A percentile compares a stretch with the other conserved stretches of the same genome.
Conservation (phyloP, 2,888 invertebrate genomes). For the Eristalis pertinax region DNA sequence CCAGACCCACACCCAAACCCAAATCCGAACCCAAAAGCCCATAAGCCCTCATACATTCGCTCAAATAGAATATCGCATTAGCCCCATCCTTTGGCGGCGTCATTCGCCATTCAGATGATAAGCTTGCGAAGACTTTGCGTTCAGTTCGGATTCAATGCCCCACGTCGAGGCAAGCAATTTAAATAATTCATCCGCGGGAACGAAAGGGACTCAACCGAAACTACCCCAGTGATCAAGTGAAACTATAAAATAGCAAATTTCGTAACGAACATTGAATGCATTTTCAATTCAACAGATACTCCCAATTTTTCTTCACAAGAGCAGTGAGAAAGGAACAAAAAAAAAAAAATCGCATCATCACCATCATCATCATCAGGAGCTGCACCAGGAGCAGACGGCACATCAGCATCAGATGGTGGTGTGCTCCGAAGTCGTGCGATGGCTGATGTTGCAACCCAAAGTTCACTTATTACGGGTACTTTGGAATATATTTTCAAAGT, state of each 20-base stretch:
- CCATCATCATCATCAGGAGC: conserved; percentile 57
- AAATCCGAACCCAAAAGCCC: conserved; percentile 15
- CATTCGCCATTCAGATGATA: conserved; percentile 19
- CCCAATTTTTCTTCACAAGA: background rate
- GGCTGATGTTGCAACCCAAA: conserved; percentile 34
- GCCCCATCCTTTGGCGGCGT: conserved; percentile 12
- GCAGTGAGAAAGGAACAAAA: background rate
- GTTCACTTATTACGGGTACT: conserved; percentile 53
- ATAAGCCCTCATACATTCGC: conserved; percentile 30
- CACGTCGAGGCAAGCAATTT: conserved; percentile 38
- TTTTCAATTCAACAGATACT: conserved; percentile 67
- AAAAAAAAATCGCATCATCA: conserved; percentile 60
- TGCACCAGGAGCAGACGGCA: conserved; percentile 7
- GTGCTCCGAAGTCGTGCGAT: conserved; percentile 3
- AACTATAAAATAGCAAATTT: conserved; percentile 55
- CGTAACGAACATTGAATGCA: conserved; percentile 44
- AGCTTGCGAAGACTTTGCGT: conserved; percentile 22
- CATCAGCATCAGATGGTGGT: conserved; percentile 51
- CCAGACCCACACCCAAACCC: background rate
- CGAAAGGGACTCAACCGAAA: conserved; percentile 39
- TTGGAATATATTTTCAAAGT: conserved; percentile 48
- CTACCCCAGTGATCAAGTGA: conserved; percentile 33
- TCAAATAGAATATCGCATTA: conserved; percentile 36
- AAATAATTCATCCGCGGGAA: conserved; percentile 42
- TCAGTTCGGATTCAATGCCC: conserved; percentile 21